Base-by-base conservation (phyloP, 2,888 invertebrate genomes). In the Scotopteryx bipunctaria region DNA sequence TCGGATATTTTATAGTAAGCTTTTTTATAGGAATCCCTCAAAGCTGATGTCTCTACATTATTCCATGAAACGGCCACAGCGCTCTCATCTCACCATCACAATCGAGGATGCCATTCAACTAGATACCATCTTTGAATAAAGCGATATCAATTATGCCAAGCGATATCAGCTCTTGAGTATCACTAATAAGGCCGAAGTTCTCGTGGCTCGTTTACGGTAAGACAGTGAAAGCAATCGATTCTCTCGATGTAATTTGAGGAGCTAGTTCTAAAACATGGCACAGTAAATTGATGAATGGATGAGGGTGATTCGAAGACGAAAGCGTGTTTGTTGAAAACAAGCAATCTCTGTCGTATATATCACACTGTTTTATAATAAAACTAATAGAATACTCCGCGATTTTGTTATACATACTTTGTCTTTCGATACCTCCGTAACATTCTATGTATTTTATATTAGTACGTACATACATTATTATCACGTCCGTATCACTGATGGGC, bases 81-180 rank as follows among this genome's bases (percentile, higher is more conserved):
- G 37, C 43, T 35, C 45, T 43, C 36, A 42, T 37, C 43, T 37
- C 36, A 43, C 36, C 23, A 43, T 43, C 43, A 43, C 49, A 43
- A 49, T 50, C 23, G 23, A 49, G 49, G 32, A 43, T 50, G 37
- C 49, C 32, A 38, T 38, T 48, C 42, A 23, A 27, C 11, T 35
- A 11, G 49, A 50, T 50, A 50, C 32, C 43, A 50, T 50, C 49
- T 50, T 25, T 37, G 42, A 49, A 42, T 49, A 43, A 40, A 9
- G 38, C 17, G 17, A 16, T 8, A 17, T 25, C 25, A 31, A 32
- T 37, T 27, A 37, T 4, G 19, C 5, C 41, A 42, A 1, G 8
- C 15, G 25, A 50, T 23, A 21, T 15, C 36, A 43, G 6, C 9
- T 6, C 43, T 32, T 43, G 13, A 32, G 9, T 37, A 5, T 4